phyloP scores from a whole-genome alignment of 2,113 vertebrate genomes.

The Fregetta grallaria region DNA sequence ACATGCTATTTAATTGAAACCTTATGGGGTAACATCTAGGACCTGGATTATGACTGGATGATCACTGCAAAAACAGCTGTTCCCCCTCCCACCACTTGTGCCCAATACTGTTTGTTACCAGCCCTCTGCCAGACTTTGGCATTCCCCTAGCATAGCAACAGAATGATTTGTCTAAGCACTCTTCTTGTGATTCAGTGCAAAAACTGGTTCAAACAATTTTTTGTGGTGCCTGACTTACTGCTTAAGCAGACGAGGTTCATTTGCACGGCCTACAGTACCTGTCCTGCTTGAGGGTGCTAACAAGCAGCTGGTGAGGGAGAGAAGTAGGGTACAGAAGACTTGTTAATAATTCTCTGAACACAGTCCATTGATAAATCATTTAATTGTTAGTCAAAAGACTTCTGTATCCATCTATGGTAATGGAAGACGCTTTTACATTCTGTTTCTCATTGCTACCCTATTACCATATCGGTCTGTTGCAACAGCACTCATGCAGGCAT shows the following conservation, averaged over 20 bases:
- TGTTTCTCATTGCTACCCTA: not conserved
- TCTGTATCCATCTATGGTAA: not conserved
- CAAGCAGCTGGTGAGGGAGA: not conserved
- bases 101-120: not conserved
- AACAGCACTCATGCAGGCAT: rapidly evolving
- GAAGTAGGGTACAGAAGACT: not conserved
- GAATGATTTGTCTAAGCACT: not conserved
- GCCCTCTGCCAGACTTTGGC: not conserved
- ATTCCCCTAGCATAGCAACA: not conserved
- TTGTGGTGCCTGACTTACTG: not conserved
- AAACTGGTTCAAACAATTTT: not conserved
- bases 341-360: not conserved
- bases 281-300: not conserved
- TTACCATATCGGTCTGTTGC: not conserved
- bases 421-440: not conserved
- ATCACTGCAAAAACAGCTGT: not conserved
- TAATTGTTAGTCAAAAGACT: not conserved
- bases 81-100: not conserved
- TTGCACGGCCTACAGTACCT: not conserved
- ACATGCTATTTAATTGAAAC: not conserved
- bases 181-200: not conserved
- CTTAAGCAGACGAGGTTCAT: not conserved
- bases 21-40: not conserved
- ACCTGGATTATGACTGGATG: not conserved
- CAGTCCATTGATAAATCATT: not conserved